A percentile compares a stretch with the other conserved stretches of the same genome.
Evolutionary conservation across 2,888 invertebrate species (phyloP).

Genomic region (Sarcophaga subvicina): DNA sequence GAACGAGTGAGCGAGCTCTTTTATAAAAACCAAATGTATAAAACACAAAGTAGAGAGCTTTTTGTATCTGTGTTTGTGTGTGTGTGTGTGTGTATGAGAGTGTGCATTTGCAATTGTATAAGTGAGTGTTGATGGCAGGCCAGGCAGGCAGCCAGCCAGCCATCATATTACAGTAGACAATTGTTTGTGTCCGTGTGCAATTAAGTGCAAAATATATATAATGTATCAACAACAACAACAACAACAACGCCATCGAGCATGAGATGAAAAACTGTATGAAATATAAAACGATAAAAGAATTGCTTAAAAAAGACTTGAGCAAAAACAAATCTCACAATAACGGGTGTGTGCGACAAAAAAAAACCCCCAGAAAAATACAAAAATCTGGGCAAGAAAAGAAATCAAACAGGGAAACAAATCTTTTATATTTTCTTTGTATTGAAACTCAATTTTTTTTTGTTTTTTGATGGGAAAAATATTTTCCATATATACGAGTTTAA

Average conservation of each 20-base stretch:
- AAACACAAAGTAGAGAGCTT: background rate
- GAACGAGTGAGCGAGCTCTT: constrained; percentile 3
- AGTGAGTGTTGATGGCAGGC: constrained; percentile 28
- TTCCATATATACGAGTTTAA: too few species aligned
- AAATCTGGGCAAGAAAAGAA: background rate
- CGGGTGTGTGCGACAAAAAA: constrained; percentile 24
- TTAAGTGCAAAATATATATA: constrained; percentile 67
- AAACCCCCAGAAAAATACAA: background rate
- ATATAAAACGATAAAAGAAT: constrained; percentile 38
- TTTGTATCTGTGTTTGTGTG: constrained; percentile 22
- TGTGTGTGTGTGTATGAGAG: constrained; percentile 10
- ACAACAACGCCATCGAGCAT: constrained; percentile 28
- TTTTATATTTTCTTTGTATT: background rate
- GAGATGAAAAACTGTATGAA: background rate
- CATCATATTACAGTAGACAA: constrained; percentile 29
- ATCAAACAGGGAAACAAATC: background rate
- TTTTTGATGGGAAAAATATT: too few species aligned
- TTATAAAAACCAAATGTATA: background rate
- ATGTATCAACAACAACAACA: constrained; percentile 54
- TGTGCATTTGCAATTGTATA: constrained; percentile 14
- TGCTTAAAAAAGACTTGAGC: constrained; percentile 3
- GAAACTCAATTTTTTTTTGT: background rate
- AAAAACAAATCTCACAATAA: constrained; percentile 42
- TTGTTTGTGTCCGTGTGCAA: constrained; percentile 65
- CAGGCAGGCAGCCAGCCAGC: constrained; percentile 21